Percentiles rank a stretch among this genome's conserved stretches.
Evolutionary conservation across 2,888 invertebrate species (phyloP).

Genomic region (Pseudanteris insignis): DNA sequence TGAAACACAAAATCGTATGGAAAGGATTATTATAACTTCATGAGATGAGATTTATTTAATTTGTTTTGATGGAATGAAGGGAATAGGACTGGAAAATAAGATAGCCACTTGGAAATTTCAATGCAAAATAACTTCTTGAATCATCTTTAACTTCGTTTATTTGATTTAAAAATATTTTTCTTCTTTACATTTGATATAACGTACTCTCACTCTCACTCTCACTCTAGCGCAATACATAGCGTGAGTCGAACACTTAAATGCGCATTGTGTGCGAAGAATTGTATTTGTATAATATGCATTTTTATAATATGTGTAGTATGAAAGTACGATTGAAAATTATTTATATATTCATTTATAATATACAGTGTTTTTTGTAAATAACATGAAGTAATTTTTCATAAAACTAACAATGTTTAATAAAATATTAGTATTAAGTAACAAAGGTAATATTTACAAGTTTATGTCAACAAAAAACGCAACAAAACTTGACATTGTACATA

Average conservation of each 20-base stretch:
- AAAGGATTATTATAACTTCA: conserved; percentile 48
- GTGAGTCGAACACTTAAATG: conserved; percentile 27
- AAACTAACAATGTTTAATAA: too few relatives aligned
- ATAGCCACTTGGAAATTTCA: conserved; percentile 32
- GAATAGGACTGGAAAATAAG: conserved; percentile 7
- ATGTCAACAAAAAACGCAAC: too few relatives aligned
- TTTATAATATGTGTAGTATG: too few relatives aligned
- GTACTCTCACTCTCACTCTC: conserved; percentile 50
- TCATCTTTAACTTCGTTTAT: conserved; percentile 63
- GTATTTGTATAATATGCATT: too few relatives aligned
- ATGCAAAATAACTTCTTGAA: conserved; percentile 62
- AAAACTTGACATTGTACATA: too few relatives aligned
- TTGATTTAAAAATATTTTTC: conserved; percentile 55
- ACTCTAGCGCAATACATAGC: conserved; percentile 43
- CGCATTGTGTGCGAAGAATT: too few relatives aligned
- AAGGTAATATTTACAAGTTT: too few relatives aligned
- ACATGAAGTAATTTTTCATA: too few relatives aligned
- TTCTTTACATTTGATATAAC: conserved; percentile 59
- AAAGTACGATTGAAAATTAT: too few relatives aligned
- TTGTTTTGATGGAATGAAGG: neutral
- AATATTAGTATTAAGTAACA: too few relatives aligned
- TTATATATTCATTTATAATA: too few relatives aligned
- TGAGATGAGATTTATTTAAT: conserved; percentile 4
- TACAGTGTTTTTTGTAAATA: too few relatives aligned
- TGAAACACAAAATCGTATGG: conserved; percentile 65